Evolutionary conservation across 2,113 vertebrate genomes (phyloP), one percentile per base, ranked within the genome.

Genomic region (Tenebrosternarchus preto): DNA sequence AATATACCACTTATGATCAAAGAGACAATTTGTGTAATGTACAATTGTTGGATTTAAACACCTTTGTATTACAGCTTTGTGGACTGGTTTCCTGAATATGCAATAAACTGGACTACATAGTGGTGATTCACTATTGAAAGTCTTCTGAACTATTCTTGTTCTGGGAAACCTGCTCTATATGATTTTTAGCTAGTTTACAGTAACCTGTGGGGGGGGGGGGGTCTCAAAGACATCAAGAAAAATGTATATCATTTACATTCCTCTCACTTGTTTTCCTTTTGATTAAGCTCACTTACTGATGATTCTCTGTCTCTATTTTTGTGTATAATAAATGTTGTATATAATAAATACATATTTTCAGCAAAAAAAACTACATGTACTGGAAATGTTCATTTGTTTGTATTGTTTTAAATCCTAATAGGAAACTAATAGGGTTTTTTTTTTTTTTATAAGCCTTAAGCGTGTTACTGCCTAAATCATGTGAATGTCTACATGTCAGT

Each of bases 291-390:
- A 72, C 20, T 73, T 46, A 72, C 50, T 17, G 12, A 39, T 55
- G 22, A 39, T 61, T 15, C 20, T 39, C n/a, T 12, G 2, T 17
- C 2, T 64, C 20, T 67, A 19, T 36, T 68, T 33, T 39, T 68
- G 20, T 68, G 31, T 68, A 22, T 5, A 39, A 2, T 68, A 68
- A 50, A 68, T 12, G 22, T 25, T 66, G 63, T 68, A 56, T 56
- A 67, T 55, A 53, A 76, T 56, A 67, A 77, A 77, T 77, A 8
- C 20, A 20, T 43, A 24, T 77, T 56, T 67, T 77, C 19, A 68
- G 15, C 64, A 67, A 67, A 57, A n/a, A 1, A 67, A 2, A 29
- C 60, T 64, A 15, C 61, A 20, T 20, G 29, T 9, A 3, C 11
- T 63, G 22, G 43, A 12, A 12, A 50, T 50, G 43, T 50, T n/a